phyloP scores from a whole-genome alignment of 2,888 invertebrate species.

The Xestia ashworthii region DNA sequence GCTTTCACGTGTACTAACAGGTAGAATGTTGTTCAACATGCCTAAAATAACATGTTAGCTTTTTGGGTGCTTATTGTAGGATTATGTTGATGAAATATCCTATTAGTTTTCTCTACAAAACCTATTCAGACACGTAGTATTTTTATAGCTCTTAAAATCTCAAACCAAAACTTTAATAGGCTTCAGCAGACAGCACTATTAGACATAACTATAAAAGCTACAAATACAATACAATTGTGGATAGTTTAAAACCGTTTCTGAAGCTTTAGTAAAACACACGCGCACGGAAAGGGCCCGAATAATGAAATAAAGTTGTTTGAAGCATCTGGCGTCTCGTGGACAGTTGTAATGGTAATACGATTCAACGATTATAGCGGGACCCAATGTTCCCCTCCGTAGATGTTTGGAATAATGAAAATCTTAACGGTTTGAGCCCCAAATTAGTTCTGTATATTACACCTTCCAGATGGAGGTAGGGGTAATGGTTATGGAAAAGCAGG shows the following conservation, averaged over 20 bases:
- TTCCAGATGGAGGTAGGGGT: slow-evolving; percentile 63
- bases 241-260: slow-evolving; percentile 61
- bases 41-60: slow-evolving; percentile 30
- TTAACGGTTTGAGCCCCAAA: slow-evolving; percentile 84
- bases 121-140: background rate
- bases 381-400: slow-evolving; percentile 77
- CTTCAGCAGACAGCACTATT: slow-evolving; percentile 4
- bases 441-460: slow-evolving; percentile 82
- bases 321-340: slow-evolving; percentile 86
- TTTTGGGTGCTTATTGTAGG: background rate
- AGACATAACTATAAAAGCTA: slow-evolving; percentile 24
- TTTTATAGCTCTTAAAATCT: background rate
- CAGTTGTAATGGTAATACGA: slow-evolving; percentile 89
- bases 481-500: slow-evolving; percentile 62
- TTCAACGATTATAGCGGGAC: slow-evolving; percentile 87
- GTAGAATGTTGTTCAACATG: slow-evolving; percentile 34
- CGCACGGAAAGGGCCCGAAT: slow-evolving; percentile 73
- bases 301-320: slow-evolving; percentile 87
- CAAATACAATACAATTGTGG: slow-evolving; percentile 43
- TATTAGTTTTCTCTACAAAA: background rate
- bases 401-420: slow-evolving; percentile 87
- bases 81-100: background rate
- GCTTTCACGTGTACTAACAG: slow-evolving; percentile 31
- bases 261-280: slow-evolving; percentile 69
- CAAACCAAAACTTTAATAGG: slow-evolving; percentile 18